Base-by-base conservation (phyloP, 2,888 invertebrate species). In the Sphaeridia pumilis region DNA sequence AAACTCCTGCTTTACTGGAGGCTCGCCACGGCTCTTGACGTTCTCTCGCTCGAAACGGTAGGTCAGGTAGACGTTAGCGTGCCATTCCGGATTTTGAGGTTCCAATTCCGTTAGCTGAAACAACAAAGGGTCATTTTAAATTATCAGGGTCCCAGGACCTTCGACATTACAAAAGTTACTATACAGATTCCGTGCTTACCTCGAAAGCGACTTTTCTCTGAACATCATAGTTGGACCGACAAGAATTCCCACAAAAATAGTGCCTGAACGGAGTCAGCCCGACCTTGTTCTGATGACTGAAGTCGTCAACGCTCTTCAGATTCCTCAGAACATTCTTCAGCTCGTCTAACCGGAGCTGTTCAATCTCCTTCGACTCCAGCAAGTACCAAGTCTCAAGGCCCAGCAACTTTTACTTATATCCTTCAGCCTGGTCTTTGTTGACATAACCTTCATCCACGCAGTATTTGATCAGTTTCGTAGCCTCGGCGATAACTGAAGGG, bases 371-470 rank as follows among this genome's bases (percentile, higher is more conserved):
- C 27, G 21, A 12, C 12, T 46, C 46, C 10, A 46, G 7, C 20
- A 12, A 5, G 7, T 7, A 21, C 5, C 20, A 28, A 17, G 34
- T 46, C 28, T 46, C 31, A 3, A 46, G 5, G 3, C 31, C 5
- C 4, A 20, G 17, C 27, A 46, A 25, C 5, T 22, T 12, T 14
- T 46, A 46, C 4, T 10, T 25, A 21, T 27, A 46, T 31, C 46
- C 46, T 12, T 28, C 22, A 3, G 20, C 34, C 17, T 46, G 34
- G 20, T 28, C 34, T 5, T 31, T 7, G 2, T 3, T 3, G 22
- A 46, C 5, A 21, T 46, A 31, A 31, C 34, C 34, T 17, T 46
- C 25, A 12, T 46, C 34, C 4, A 46, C n/a, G 28, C 46, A 46
- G 17, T 46, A 22, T 22, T 46, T 10, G 21, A 46, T 46, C 20